Evolutionary conservation across 2,888 invertebrate species (phyloP).

Genomic region (Cerastoderma edule): DNA sequence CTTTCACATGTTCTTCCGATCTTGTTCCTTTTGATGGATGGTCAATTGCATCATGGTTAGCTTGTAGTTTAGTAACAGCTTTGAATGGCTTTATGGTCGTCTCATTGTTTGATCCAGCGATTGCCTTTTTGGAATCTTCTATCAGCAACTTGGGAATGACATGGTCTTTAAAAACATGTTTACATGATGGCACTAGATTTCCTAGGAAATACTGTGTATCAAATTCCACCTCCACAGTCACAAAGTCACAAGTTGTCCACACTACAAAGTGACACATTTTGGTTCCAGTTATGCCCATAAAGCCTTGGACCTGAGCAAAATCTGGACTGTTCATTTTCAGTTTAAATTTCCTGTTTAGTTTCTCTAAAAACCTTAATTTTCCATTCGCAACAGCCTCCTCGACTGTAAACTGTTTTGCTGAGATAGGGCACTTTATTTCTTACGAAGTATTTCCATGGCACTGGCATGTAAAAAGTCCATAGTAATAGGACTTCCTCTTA

Average conservation of each 20-base stretch:
- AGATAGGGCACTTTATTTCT: not conserved
- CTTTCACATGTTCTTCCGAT: no score
- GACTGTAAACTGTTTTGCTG: not conserved
- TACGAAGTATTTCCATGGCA: not conserved
- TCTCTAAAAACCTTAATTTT: not conserved
- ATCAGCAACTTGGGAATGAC: not conserved
- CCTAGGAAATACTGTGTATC: not conserved
- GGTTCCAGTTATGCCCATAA: no score
- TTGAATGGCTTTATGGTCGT: no score
- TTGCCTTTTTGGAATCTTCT: no score
- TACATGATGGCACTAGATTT: not conserved
- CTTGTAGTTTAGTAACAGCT: no score
- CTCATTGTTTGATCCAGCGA: no score
- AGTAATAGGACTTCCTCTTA: conserved; percentile 1
- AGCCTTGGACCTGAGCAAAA: no score
- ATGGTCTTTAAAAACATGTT: not conserved
- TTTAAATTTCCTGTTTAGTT: not conserved
- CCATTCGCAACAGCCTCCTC: not conserved
- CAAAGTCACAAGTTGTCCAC: not conserved
- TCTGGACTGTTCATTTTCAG: not conserved
- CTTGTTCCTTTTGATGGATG: no score
- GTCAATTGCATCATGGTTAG: no score
- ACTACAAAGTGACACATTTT: no score
- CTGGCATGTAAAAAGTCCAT: not conserved
- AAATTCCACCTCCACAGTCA: not conserved